Conservation (phyloP, 1,140 invertebrate genomes). For the Megathymus violae region DNA sequence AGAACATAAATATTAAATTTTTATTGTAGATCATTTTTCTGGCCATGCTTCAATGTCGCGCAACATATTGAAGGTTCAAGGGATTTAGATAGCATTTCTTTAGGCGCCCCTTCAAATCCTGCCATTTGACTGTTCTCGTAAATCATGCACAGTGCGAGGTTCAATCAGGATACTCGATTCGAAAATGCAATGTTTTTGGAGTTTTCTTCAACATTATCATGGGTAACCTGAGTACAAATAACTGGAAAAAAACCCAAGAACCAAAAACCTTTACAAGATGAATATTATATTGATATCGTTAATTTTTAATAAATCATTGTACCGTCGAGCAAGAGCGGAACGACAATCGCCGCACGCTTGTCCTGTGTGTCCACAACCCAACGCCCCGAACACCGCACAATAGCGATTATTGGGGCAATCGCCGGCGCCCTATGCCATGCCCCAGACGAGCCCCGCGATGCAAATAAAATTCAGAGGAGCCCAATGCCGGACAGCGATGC, state of each 20-base stretch:
- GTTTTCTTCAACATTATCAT: no score
- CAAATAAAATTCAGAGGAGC: slow-evolving; percentile 78
- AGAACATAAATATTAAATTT: no score
- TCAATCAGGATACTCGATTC: neutral
- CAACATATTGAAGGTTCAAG: neutral
- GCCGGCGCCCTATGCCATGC: slow-evolving; percentile 61
- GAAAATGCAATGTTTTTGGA: no score
- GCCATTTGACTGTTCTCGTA: neutral
- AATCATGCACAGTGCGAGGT: neutral
- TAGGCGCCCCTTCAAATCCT: neutral
- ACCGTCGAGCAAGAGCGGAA: no score
- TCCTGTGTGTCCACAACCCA: slow-evolving; percentile 36
- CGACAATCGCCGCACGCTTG: slow-evolving; percentile 14
- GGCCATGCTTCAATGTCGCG: neutral
- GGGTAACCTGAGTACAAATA: no score
- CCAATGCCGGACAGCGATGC: slow-evolving; percentile 74
- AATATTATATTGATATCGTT: no score
- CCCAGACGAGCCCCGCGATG: slow-evolving; percentile 73
- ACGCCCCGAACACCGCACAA: slow-evolving; percentile 55
- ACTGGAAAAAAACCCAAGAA: no score
- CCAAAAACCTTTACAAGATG: no score
- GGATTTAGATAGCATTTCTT: neutral
- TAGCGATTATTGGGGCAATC: slow-evolving; percentile 80
- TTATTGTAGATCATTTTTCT: no score
- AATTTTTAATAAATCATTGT: no score